These are phyloP conservation scores for Gephyroberyx darwinii DNA, from an alignment of 2,797 vertebrate genomes.

Conservation along the genomic window DNA sequence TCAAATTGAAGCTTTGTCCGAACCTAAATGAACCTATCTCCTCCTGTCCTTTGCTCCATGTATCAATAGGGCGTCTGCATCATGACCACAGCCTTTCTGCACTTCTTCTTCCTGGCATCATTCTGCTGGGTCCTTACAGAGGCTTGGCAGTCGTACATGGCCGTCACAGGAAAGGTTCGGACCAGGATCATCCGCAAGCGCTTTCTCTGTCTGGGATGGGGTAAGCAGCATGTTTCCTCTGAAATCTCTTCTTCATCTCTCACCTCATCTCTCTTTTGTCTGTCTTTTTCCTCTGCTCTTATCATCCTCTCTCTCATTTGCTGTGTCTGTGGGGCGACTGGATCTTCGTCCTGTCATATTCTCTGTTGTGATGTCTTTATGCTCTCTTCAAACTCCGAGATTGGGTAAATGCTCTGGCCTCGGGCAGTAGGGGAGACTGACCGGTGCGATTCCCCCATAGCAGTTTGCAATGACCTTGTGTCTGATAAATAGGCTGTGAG, in stretches of 20 bases:
- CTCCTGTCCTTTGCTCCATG: conserved; percentile 32
- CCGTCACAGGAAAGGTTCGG: conserved; percentile 98
- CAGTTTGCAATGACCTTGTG: conserved; percentile 64
- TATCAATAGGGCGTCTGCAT: conserved; percentile 91
- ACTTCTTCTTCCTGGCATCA: conserved; percentile 99
- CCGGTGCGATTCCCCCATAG: conserved; percentile 44
- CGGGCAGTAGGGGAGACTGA: conserved; percentile 46
- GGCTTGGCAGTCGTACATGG: conserved; percentile 99
- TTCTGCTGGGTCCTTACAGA: conserved; percentile 99
- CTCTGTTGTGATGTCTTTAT: conserved; percentile 68
- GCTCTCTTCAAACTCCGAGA: conserved; percentile 59
- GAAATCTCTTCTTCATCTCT: conserved; percentile 49
- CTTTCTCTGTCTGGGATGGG: conserved; percentile 99
- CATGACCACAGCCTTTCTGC: conserved; percentile 97
- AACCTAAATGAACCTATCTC: conserved; percentile 35
- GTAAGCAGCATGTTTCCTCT: conserved; percentile 80
- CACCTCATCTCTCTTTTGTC: conserved; percentile 53
- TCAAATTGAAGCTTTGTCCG: background rate
- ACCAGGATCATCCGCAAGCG: conserved; percentile 98
- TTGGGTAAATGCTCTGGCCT: conserved; percentile 58
- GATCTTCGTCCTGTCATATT: conserved; percentile 62
- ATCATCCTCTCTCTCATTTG: conserved; percentile 34
- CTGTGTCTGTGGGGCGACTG: conserved; percentile 26
- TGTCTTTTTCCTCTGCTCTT: conserved; percentile 35
- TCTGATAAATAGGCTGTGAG: conserved; percentile 55